Conservation (phyloP, 2,888 invertebrate genomes). For the Papilio protenor region DNA sequence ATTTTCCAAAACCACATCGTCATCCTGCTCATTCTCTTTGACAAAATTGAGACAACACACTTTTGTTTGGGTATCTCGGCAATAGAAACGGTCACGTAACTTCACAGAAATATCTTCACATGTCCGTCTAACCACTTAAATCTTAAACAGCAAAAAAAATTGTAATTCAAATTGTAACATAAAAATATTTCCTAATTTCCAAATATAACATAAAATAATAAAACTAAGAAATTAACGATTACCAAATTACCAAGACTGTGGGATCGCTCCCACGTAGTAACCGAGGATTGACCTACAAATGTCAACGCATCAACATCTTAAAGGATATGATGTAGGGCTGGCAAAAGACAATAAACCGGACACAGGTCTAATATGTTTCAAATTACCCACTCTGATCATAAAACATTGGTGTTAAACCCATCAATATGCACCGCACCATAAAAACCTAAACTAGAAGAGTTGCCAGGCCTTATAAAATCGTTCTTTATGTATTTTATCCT, state of each 20-base stretch:
- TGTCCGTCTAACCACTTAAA: background rate
- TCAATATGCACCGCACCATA: too few species aligned
- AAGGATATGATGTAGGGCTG: constrained; percentile 37
- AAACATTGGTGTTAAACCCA: too few species aligned
- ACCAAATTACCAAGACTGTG: constrained; percentile 54
- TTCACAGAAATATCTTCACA: background rate
- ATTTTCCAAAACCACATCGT: too few species aligned
- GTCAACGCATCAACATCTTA: constrained; percentile 16
- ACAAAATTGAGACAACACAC: background rate
- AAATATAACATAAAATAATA: too few species aligned
- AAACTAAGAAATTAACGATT: constrained; percentile 10
- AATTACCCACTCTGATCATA: too few species aligned
- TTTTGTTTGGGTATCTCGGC: background rate
- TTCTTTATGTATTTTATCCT: too few species aligned
- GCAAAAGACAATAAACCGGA: background rate
- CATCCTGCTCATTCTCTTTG: background rate
- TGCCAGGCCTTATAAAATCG: too few species aligned
- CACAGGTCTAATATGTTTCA: too few species aligned
- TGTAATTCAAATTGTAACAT: background rate
- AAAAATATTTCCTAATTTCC: constrained; percentile 25
- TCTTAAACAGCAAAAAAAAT: background rate
- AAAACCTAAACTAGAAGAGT: too few species aligned
- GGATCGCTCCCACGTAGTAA: constrained; percentile 70
- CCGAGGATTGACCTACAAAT: constrained; percentile 38
- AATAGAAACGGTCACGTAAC: background rate